These are phyloP conservation scores for Chymomyza fuscimana DNA, from an alignment of 2,888 invertebrate species.

Conservation along the genomic window DNA sequence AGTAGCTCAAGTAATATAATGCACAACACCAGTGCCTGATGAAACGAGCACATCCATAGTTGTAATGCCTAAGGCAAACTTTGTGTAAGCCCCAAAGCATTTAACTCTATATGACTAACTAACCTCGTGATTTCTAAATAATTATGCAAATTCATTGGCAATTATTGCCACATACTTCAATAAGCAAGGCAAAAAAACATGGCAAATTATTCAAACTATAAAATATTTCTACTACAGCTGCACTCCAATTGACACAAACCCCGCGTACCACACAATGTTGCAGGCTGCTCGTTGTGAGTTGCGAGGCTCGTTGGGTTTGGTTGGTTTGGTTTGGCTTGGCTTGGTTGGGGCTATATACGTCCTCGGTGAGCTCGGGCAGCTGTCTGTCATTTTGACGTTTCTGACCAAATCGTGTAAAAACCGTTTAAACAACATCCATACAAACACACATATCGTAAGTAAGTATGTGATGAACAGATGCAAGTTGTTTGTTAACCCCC, in stretches of 20 bases:
- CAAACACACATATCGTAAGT: slow-evolving; percentile 22
- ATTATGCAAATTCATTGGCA: slow-evolving; percentile 66
- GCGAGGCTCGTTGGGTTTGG: neutral
- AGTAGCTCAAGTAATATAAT: neutral
- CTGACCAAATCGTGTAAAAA: slow-evolving; percentile 73
- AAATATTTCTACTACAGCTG: slow-evolving; percentile 64
- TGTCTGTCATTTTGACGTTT: slow-evolving; percentile 71
- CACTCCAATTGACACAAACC: slow-evolving; percentile 62
- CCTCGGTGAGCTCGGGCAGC: slow-evolving; percentile 56
- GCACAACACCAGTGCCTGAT: neutral
- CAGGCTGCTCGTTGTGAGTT: neutral
- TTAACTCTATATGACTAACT: slow-evolving; percentile 48
- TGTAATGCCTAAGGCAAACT: neutral
- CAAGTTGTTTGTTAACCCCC: slow-evolving; percentile 37
- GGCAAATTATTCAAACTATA: slow-evolving; percentile 69
- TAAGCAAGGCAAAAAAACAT: slow-evolving; percentile 37
- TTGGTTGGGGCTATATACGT: slow-evolving; percentile 14
- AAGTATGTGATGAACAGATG: slow-evolving; percentile 44
- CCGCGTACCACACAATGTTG: neutral
- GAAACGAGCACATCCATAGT: neutral
- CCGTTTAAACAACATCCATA: slow-evolving; percentile 50
- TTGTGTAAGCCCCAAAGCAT: slow-evolving; percentile 10
- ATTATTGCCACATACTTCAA: slow-evolving; percentile 69
- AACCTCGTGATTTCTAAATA: slow-evolving; percentile 73
- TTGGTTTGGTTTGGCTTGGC: neutral